These are phyloP conservation scores for Crocidura indochinensis DNA, from an alignment of 2,797 vertebrate species.

Conservation along the genomic window DNA sequence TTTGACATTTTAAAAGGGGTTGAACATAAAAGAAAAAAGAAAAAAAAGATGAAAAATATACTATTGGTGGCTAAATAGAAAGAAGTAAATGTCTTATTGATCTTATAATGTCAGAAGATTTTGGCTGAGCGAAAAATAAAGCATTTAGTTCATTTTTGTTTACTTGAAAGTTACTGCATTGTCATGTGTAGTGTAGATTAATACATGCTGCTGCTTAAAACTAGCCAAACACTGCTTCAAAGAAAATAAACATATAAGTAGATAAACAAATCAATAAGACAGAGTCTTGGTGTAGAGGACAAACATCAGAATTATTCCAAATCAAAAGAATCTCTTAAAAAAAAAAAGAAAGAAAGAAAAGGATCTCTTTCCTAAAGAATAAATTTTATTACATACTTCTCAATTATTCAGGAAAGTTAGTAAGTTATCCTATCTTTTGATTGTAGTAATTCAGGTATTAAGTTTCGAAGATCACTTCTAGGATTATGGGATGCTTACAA, in stretches of 20 bases:
- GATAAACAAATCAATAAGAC: not conserved
- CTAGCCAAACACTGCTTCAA: slow-evolving; percentile 32
- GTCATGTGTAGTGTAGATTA: slow-evolving; percentile 4
- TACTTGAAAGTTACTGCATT: not conserved
- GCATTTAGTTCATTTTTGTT: slow-evolving; percentile 24
- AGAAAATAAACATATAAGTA: not conserved
- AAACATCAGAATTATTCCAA: slow-evolving; percentile 22
- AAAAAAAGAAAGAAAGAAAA: too few relatives aligned
- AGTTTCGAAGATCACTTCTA: not conserved
- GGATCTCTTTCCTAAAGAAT: not conserved
- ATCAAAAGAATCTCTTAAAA: not conserved
- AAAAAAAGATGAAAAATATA: slow-evolving; percentile 5
- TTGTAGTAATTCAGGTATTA: slow-evolving; percentile 1
- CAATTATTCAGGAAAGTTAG: not conserved
- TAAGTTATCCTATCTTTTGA: slow-evolving; percentile 47
- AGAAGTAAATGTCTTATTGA: slow-evolving; percentile 61
- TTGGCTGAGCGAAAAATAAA: slow-evolving; percentile 50
- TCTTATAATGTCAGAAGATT: slow-evolving; percentile 40
- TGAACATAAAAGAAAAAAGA: not conserved
- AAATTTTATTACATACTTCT: slow-evolving; percentile 35
- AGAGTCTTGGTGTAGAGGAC: not conserved
- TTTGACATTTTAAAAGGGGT: slow-evolving; percentile 59
- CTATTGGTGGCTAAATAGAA: slow-evolving; percentile 43
- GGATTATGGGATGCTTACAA: not conserved
- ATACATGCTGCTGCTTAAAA: not conserved